phyloP scores from a whole-genome alignment of 1,140 invertebrate species.

The Drosophila sechellia region DNA sequence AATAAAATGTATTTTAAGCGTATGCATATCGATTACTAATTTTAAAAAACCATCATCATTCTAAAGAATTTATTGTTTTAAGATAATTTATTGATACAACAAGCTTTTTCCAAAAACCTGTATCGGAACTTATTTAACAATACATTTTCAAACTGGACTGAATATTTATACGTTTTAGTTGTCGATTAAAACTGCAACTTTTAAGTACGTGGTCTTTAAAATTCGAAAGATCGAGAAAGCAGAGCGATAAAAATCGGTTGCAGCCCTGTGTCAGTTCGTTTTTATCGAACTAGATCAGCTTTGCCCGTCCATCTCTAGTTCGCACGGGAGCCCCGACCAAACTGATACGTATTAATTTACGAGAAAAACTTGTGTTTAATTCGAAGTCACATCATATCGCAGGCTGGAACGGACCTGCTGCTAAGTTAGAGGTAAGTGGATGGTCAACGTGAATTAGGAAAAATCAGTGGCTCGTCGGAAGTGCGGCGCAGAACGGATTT shows the following conservation, averaged over 20 bases:
- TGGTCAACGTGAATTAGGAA: neutral
- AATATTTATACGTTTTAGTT: too few relatives aligned
- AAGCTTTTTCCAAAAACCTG: too few relatives aligned
- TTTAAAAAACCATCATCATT: too few relatives aligned
- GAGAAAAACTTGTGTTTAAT: slow-evolving; percentile 28
- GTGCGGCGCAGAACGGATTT: too few relatives aligned
- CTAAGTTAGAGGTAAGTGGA: slow-evolving; percentile 11
- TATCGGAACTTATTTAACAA: too few relatives aligned
- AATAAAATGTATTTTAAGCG: too few relatives aligned
- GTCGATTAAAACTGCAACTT: too few relatives aligned
- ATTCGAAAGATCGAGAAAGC: slow-evolving; percentile 8
- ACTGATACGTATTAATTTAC: slow-evolving; percentile 29
- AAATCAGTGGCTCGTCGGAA: neutral
- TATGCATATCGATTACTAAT: too few relatives aligned
- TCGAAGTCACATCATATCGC: slow-evolving; percentile 3
- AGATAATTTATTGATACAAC: too few relatives aligned
- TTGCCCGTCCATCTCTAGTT: neutral
- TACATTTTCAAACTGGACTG: too few relatives aligned
- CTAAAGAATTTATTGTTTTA: too few relatives aligned
- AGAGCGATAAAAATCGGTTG: neutral
- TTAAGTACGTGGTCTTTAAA: neutral
- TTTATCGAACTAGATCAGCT: slow-evolving; percentile 9
- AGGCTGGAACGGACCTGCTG: neutral
- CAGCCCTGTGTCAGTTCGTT: neutral
- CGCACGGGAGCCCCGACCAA: neutral